Base-by-base conservation (phyloP, 2,888 invertebrate genomes). In the Nomada fabriciana region DNA sequence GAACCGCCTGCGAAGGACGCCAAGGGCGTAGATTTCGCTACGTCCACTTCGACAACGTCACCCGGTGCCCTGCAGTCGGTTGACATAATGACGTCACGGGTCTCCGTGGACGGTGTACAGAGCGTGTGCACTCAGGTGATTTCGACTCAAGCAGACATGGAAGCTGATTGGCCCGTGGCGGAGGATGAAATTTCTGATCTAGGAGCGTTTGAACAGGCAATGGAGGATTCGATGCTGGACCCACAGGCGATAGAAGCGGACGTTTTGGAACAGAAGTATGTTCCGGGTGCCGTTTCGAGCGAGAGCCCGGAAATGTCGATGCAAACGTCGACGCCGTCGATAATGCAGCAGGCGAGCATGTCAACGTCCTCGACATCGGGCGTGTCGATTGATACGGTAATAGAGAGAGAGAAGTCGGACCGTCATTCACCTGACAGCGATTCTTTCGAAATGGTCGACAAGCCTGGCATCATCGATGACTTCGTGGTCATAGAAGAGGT, bases 401-500 rank as follows among this genome's bases (percentile, higher is more conserved):
- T 94, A 0, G 94, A 92, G 29, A 93, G 91, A 64, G 93, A 93
- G 5, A 90, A 86, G 23, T 72, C 86, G 4, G 93, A 93, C 43
- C 88, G 93, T 50, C 90, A 97, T 87, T 97, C 97, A 0, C 97
- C 97, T 0, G 96, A 96, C 13, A 97, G 97, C 90, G 98, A 98
- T 92, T 98, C 98, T 36, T 98, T 98, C 93, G 98, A 98, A 95
- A 95, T 98, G 95, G 95, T 98, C 0, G 98, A 98, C 89, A 97
- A 97, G 91, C 97, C 98, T 0, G 97, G 97, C 91, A 96, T 98
- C 87, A 97, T 97, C 86, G 98, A 98, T 90, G 98, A 98, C 89
- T 98, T 98, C 91, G 97, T 98, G 0, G 97, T 98, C 0, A 97
- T 98, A 83, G 98, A 98, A 94, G 98, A 98, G 93, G 97, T 98